A percentile compares a stretch with the other conserved stretches of the same genome.
phyloP scores from a whole-genome alignment of 1,140 invertebrate species.

The Panulirus ornatus region DNA sequence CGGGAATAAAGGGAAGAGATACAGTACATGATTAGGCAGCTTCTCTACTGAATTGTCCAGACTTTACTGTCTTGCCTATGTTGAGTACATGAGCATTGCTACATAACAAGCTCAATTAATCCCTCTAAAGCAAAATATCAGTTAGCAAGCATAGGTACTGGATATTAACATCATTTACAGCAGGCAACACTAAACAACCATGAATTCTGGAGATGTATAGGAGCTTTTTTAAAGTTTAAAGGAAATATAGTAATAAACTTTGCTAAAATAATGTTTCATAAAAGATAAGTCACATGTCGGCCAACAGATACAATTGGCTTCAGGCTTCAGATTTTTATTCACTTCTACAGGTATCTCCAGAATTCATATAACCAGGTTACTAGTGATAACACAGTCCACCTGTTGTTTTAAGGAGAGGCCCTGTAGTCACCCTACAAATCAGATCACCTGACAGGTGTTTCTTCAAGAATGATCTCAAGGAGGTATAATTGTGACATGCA shows the following conservation, averaged over 20 bases:
- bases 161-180: neutral
- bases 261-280: no score
- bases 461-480: neutral
- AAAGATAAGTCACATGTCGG: no score
- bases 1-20: no score
- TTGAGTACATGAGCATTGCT: neutral
- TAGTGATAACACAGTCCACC: neutral
- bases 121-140: neutral
- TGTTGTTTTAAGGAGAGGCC: neutral
- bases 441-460: neutral
- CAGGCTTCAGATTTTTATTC: no score
- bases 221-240: no score
- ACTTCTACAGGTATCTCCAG: neutral
- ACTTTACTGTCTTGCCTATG: neutral
- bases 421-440: neutral
- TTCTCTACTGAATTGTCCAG: neutral
- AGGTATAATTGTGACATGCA: neutral
- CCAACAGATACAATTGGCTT: no score
- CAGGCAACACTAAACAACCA: neutral
- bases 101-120: neutral
- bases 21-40: no score
- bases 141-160: neutral
- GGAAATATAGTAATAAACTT: no score
- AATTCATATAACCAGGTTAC: neutral
- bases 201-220: neutral